Percentiles rank a stretch among this genome's conserved stretches.
Conservation (phyloP, 30 jellyfish, hydroid and myxozoan genomes). For the Hydractinia echinata region DNA sequence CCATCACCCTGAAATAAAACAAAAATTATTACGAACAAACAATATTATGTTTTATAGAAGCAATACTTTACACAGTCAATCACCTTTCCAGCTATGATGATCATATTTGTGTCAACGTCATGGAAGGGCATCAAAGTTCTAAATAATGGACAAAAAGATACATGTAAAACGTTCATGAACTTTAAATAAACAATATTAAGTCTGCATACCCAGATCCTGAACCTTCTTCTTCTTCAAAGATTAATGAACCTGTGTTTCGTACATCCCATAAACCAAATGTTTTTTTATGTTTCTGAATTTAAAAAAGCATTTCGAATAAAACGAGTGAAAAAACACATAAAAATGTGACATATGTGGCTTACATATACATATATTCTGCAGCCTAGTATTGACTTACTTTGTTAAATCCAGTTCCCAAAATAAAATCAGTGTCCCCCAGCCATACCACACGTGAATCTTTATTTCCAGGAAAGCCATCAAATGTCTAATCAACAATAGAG, state of each 20-base stretch:
- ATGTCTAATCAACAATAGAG: constrained; percentile 31
- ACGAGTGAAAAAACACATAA: not conserved
- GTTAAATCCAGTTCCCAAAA: constrained; percentile 74
- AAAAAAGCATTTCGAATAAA: not conserved
- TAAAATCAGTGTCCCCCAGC: constrained; percentile 70
- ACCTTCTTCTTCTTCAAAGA: constrained; percentile 32
- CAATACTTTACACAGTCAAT: not conserved
- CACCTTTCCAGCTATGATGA: constrained; percentile 84
- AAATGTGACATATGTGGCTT: not conserved
- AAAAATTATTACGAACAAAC: not conserved
- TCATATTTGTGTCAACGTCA: constrained; percentile 90
- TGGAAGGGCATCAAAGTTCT: constrained; percentile 85
- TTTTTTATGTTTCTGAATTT: constrained; percentile 43
- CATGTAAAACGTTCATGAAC: not conserved
- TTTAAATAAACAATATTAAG: not conserved
- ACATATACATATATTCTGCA: not conserved
- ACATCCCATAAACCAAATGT: constrained; percentile 74
- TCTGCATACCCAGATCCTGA: constrained; percentile 73
- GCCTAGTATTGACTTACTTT: constrained; percentile 33
- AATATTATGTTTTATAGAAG: not conserved
- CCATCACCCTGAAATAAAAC: constrained; percentile 57
- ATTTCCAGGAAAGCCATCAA: constrained; percentile 62
- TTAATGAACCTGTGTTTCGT: constrained; percentile 42
- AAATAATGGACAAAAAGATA: not conserved
- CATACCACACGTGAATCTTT: constrained; percentile 80